Conservation (phyloP, 2,888 invertebrate species). For the Eilema sororculum region DNA sequence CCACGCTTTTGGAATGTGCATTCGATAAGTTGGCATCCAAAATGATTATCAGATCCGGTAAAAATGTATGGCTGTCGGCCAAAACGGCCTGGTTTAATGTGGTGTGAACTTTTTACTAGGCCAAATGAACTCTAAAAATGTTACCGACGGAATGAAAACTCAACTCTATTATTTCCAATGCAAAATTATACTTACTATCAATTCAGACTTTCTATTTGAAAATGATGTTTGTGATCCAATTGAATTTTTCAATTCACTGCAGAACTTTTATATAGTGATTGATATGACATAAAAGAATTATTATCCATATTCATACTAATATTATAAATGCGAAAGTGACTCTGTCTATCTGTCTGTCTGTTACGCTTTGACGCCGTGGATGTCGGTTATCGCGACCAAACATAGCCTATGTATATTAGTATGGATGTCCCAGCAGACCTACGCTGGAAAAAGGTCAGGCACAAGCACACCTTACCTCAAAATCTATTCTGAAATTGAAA, state of each 20-base stretch:
- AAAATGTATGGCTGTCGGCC: constrained; percentile 71
- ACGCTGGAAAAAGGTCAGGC: too few species aligned
- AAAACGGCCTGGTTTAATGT: constrained; percentile 73
- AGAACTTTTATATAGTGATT: background rate
- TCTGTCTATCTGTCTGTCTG: too few species aligned
- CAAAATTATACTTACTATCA: background rate
- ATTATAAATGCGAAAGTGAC: too few species aligned
- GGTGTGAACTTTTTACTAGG: constrained; percentile 77
- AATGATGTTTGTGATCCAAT: background rate
- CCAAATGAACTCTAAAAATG: constrained; percentile 74
- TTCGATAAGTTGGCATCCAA: constrained; percentile 55
- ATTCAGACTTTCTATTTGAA: background rate
- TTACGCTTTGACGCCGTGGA: too few species aligned
- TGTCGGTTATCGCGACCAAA: too few species aligned
- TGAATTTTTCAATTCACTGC: background rate
- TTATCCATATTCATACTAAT: too few species aligned
- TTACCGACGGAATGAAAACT: constrained; percentile 58
- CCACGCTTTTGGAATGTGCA: constrained; percentile 35
- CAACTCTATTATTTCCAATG: constrained; percentile 12
- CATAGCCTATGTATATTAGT: too few species aligned
- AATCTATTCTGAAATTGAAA: too few species aligned
- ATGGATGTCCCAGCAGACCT: too few species aligned
- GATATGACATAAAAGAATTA: too few species aligned
- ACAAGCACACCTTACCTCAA: too few species aligned
- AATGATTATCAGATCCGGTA: constrained; percentile 58